These are phyloP conservation scores for Melanotaenia maccullochi DNA, from an alignment of 2,797 vertebrate species.

Conservation along the genomic window DNA sequence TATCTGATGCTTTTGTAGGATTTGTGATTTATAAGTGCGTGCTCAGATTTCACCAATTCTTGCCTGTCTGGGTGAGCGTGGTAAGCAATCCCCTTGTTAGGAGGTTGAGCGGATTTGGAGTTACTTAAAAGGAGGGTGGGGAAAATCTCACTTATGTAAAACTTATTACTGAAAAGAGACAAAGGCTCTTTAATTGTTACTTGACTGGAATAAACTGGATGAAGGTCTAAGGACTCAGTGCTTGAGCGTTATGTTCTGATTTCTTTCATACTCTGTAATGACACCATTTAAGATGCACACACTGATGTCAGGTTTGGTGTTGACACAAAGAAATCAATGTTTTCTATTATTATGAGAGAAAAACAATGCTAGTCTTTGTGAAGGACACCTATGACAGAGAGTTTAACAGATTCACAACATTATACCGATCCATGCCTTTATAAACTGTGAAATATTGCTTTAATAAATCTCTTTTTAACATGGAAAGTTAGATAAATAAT, in stretches of 20 bases:
- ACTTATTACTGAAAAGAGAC: conserved; percentile 39
- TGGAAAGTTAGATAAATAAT: not conserved
- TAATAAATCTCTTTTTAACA: conserved; percentile 1
- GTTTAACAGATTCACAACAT: not conserved
- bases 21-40: not conserved
- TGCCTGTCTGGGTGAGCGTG: conserved; percentile 17
- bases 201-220: conserved; percentile 3
- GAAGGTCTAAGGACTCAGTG: not conserved
- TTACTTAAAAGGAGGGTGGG: conserved; percentile 3
- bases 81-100: conserved; percentile 49
- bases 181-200: conserved; percentile 42
- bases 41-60: conserved; percentile 10
- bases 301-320: not conserved
- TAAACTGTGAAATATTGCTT: not conserved
- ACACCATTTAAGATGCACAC: not conserved
- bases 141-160: conserved; percentile 47
- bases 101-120: conserved; percentile 57
- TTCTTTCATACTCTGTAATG: not conserved
- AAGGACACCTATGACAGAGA: not conserved
- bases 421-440: not conserved
- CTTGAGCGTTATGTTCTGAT: not conserved
- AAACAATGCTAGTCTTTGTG: conserved; percentile 23
- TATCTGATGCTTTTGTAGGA: not conserved
- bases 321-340: not conserved
- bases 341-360: not conserved